Conservation (phyloP, 1,140 invertebrate species). For the Melanaphis sacchari region DNA sequence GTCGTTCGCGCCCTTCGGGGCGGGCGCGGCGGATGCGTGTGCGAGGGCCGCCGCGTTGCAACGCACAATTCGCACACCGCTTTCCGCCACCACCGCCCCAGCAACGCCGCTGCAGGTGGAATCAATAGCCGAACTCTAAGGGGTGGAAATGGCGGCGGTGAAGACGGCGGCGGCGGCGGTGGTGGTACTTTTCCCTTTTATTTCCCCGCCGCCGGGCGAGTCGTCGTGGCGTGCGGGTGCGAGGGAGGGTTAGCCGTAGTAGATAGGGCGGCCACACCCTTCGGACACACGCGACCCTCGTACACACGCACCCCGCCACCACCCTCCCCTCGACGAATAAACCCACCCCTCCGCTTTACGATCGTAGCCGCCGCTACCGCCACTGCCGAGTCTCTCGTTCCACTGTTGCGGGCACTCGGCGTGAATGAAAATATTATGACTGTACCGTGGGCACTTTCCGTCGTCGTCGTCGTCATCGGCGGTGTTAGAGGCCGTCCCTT, state of each 20-base stretch:
- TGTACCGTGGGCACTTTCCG: not conserved
- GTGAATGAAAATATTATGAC: conserved; percentile 54
- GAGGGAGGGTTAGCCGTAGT: not conserved
- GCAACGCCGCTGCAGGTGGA: conserved; percentile 3
- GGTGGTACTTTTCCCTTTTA: not conserved
- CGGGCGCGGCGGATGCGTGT: not conserved
- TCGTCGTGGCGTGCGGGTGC: not conserved
- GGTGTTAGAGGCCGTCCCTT: not conserved
- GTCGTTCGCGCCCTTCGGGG: not conserved
- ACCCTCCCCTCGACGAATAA: too few relatives aligned
- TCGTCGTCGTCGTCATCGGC: not conserved
- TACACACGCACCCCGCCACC: not conserved
- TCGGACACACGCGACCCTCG: not conserved
- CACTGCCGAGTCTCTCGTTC: too few relatives aligned
- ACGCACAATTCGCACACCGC: not conserved
- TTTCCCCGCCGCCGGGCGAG: not conserved
- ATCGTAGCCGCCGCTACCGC: not conserved
- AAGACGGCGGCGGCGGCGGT: not conserved
- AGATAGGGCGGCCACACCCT: conserved; percentile 42
- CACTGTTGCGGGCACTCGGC: not conserved
- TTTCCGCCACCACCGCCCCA: not conserved
- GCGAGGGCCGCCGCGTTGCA: not conserved
- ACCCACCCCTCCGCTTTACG: not conserved
- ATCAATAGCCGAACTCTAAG: conserved; percentile 33
- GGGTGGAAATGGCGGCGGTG: not conserved